Evolutionary conservation across 2,113 vertebrate genomes (phyloP).

Genomic region (Siphamia tubifer): DNA sequence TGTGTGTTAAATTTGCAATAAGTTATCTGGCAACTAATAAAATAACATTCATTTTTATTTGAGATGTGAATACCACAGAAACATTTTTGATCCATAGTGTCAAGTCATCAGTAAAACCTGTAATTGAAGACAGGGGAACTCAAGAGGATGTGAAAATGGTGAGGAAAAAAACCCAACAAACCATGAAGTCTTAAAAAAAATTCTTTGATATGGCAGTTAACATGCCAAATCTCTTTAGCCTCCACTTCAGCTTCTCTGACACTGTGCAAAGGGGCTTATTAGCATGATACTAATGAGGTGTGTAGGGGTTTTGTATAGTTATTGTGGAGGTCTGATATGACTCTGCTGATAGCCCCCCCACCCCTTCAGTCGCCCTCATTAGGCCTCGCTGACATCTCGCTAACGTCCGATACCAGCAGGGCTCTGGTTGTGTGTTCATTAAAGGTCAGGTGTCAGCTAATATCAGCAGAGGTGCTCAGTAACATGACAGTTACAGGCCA

Average conservation of each 20-base stretch:
- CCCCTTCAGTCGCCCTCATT: conserved; percentile 66
- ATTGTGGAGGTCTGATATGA: conserved; percentile 32
- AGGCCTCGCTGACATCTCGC: conserved; percentile 35
- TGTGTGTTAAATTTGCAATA: too few species aligned
- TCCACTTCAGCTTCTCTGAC: conserved; percentile 10
- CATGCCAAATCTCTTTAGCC: conserved; percentile 4
- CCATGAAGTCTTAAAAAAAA: not conserved
- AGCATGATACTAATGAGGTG: conserved; percentile 66
- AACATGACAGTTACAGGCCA: conserved; percentile 18
- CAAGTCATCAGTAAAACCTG: too few species aligned
- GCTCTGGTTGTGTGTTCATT: conserved; percentile 43
- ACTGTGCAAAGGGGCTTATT: conserved; percentile 42
- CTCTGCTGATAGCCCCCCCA: conserved; percentile 4
- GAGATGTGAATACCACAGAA: too few species aligned
- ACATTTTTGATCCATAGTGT: too few species aligned
- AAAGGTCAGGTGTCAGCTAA: conserved; percentile 67
- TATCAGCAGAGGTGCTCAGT: not conserved
- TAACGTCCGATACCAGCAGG: conserved; percentile 9
- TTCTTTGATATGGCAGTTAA: conserved; percentile 14
- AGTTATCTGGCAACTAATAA: too few species aligned
- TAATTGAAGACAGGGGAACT: not conserved
- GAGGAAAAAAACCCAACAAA: not conserved
- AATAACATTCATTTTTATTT: too few species aligned
- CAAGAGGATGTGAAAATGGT: not conserved
- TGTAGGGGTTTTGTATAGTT: conserved; percentile 21